Percentiles rank a stretch among this genome's conserved stretches.
Conservation (phyloP, 2,113 vertebrate genomes). For the Rhegmatorhina hoffmannsi region DNA sequence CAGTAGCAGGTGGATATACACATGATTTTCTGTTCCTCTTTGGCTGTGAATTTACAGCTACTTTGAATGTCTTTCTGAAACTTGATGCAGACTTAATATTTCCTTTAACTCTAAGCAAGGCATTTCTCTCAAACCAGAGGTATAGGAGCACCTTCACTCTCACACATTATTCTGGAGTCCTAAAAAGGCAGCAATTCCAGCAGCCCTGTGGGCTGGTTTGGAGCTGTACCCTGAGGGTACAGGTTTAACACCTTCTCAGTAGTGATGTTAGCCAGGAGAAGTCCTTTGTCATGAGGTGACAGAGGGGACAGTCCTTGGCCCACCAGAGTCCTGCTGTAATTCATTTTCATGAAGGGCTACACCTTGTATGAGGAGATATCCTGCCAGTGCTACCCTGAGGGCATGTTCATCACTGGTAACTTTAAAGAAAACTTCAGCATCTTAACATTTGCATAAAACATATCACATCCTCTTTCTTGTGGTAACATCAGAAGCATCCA, state of each 20-base stretch:
- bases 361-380: background rate
- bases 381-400: background rate
- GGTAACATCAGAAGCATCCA: background rate
- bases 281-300: background rate
- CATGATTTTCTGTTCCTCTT: background rate
- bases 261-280: background rate
- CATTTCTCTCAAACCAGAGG: background rate
- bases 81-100: background rate
- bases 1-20: background rate
- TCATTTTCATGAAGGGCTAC: background rate
- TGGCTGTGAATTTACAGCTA: background rate
- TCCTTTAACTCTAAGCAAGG: background rate
- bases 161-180: background rate
- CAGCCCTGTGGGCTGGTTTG: background rate
- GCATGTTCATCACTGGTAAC: background rate
- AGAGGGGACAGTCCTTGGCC: background rate
- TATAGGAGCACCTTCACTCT: background rate
- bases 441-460: background rate
- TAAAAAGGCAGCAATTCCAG: background rate
- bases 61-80: background rate
- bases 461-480: background rate
- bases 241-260: background rate
- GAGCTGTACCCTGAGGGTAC: background rate
- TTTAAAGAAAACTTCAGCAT: background rate
- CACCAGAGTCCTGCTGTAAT: background rate